These are phyloP conservation scores for Seira ritae DNA, from an alignment of 2,888 invertebrate species.

Conservation along the genomic window DNA sequence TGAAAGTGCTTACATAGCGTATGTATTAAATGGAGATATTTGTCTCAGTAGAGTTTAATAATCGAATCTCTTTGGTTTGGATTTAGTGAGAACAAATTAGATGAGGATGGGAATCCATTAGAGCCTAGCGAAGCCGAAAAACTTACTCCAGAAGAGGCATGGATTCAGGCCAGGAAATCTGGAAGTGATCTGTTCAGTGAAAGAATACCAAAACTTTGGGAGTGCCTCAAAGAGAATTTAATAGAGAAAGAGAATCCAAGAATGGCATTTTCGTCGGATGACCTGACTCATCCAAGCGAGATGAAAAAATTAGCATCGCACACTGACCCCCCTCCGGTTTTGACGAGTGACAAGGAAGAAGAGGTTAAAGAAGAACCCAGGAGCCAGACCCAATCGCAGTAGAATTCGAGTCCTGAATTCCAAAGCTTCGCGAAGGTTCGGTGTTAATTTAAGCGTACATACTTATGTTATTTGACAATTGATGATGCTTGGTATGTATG, in stretches of 20 bases:
- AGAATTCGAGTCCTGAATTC: too few relatives aligned
- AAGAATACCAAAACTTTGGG: constrained; percentile 68
- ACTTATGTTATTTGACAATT: too few relatives aligned
- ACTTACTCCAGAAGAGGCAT: constrained; percentile 84
- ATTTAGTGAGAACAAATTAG: constrained; percentile 81
- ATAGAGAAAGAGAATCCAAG: constrained; percentile 1
- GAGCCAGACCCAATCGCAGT: not conserved
- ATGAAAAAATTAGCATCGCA: constrained; percentile 10
- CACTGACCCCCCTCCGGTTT: not conserved
- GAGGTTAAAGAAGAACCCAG: too few relatives aligned
- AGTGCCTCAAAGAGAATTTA: constrained; percentile 64
- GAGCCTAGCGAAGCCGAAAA: constrained; percentile 86
- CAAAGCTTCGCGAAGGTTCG: too few relatives aligned
- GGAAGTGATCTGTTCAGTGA: constrained; percentile 86
- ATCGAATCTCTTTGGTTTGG: constrained; percentile 13
- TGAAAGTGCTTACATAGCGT: not conserved
- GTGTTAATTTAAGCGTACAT: too few relatives aligned
- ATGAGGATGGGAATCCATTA: constrained; percentile 82
- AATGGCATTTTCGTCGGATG: constrained; percentile 24
- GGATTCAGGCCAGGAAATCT: constrained; percentile 82
- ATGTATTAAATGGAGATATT: not conserved
- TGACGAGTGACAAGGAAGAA: not conserved
- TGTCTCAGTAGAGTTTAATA: not conserved
- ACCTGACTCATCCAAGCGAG: constrained; percentile 40
- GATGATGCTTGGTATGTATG: too few relatives aligned